Conservation (phyloP, 2,797 vertebrate species). For the Phrynocephalus vlangalii region DNA sequence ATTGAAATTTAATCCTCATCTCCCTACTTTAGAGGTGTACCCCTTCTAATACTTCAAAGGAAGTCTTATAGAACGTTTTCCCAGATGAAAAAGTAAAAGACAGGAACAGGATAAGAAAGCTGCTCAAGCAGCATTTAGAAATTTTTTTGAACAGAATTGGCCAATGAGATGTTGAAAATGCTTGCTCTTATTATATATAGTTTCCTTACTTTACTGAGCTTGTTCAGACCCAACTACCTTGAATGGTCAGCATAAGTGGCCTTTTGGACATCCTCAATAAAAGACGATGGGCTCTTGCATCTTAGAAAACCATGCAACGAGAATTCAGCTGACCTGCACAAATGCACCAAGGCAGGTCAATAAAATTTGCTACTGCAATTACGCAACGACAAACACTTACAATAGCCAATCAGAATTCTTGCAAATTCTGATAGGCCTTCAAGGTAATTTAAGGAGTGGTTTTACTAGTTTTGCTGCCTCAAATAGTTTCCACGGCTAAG, state of each 20-base stretch:
- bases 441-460: too few relatives aligned
- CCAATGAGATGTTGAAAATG: conserved; percentile 29
- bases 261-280: not conserved
- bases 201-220: conserved; percentile 34
- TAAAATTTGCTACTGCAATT: conserved; percentile 1
- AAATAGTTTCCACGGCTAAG: too few relatives aligned
- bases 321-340: conserved; percentile 21
- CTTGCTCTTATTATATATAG: conserved; percentile 25
- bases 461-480: too few relatives aligned
- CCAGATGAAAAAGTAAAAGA: too few relatives aligned
- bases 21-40: too few relatives aligned
- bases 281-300: conserved; percentile 2
- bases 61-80: too few relatives aligned
- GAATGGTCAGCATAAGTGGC: conserved; percentile 47
- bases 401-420: too few relatives aligned
- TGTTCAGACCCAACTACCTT: not conserved
- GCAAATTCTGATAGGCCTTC: too few relatives aligned
- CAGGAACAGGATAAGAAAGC: too few relatives aligned
- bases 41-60: too few relatives aligned
- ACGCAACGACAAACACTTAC: conserved; percentile 21
- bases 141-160: not conserved
- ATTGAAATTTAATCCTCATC: too few relatives aligned
- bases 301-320: not conserved
- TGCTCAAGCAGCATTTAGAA: too few relatives aligned
- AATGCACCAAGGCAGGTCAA: not conserved